Conservation (phyloP, 2,797 vertebrate genomes). For the Xiphophorus birchmanni region DNA sequence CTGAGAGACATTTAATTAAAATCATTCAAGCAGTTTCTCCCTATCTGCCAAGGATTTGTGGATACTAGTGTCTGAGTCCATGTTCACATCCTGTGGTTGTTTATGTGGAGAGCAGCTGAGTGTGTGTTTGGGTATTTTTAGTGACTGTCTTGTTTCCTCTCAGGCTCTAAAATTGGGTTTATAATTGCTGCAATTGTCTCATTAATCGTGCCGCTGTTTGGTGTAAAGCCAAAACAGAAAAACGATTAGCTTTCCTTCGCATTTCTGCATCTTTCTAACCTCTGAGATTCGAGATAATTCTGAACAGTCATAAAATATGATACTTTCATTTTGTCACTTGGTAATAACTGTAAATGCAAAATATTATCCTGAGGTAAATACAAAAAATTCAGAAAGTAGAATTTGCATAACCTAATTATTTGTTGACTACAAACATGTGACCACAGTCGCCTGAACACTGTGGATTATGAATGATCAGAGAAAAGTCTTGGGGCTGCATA, state of each 20-base stretch:
- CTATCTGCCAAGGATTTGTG: conserved; percentile 34
- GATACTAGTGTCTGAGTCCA: conserved; percentile 22
- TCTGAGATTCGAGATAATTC: not conserved
- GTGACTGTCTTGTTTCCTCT: conserved; percentile 8
- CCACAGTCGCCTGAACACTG: not conserved
- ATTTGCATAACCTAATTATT: not conserved
- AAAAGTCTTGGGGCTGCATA: not conserved
- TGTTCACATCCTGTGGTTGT: conserved; percentile 27
- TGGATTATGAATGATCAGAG: not conserved
- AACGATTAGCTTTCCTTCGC: conserved; percentile 33
- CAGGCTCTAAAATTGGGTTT: conserved; percentile 29
- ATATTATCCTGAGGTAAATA: not conserved
- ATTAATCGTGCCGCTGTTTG: conserved; percentile 61
- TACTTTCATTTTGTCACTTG: conserved; percentile 2
- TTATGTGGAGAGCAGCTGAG: conserved; percentile 2
- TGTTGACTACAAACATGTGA: not conserved
- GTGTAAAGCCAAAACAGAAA: conserved; percentile 43
- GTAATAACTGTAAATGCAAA: not conserved
- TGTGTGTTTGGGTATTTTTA: not conserved
- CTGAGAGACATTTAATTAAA: conserved; percentile 58
- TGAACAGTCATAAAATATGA: not conserved
- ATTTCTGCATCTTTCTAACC: not conserved
- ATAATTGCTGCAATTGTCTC: conserved; percentile 65
- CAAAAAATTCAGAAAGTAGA: not conserved
- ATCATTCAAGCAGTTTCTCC: conserved; percentile 45